Conservation (phyloP, 2,113 vertebrate species). For the Circaetus gallicus region DNA sequence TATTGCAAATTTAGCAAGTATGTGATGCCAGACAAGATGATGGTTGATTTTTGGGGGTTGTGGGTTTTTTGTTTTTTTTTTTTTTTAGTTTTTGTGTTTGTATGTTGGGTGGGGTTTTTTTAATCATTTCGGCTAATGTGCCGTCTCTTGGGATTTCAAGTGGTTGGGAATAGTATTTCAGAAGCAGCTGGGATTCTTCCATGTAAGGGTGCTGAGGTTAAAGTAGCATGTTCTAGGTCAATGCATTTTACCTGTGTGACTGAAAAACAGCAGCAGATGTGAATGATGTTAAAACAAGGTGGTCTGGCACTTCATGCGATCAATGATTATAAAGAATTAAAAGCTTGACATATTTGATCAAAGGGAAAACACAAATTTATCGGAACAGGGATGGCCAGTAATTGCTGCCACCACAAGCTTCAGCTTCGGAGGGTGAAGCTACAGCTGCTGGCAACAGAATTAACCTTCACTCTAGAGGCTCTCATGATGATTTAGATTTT, state of each 20-base stretch:
- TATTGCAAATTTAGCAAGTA: neutral
- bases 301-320: neutral
- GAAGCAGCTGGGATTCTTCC: neutral
- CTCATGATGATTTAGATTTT: slow-evolving; percentile 41
- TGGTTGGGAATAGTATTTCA: neutral
- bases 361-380: slow-evolving; percentile 45
- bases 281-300: slow-evolving; percentile 51
- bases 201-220: neutral
- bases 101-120: neutral
- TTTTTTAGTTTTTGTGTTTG: neutral
- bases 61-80: neutral
- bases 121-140: neutral
- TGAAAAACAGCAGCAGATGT: slow-evolving; percentile 46
- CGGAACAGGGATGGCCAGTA: neutral
- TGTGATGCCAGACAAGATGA: neutral
- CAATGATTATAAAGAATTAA: slow-evolving; percentile 51
- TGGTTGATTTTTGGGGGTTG: too few species aligned
- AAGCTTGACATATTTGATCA: slow-evolving; percentile 57
- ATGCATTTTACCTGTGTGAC: slow-evolving; percentile 6
- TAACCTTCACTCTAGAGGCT: slow-evolving; percentile 32
- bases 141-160: neutral
- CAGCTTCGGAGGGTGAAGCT: neutral
- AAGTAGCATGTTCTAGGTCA: neutral
- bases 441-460: slow-evolving; percentile 50
- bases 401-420: neutral